These are phyloP conservation scores for Trochalopteron elliotii DNA, from an alignment of 2,113 vertebrate species.

Conservation along the genomic window DNA sequence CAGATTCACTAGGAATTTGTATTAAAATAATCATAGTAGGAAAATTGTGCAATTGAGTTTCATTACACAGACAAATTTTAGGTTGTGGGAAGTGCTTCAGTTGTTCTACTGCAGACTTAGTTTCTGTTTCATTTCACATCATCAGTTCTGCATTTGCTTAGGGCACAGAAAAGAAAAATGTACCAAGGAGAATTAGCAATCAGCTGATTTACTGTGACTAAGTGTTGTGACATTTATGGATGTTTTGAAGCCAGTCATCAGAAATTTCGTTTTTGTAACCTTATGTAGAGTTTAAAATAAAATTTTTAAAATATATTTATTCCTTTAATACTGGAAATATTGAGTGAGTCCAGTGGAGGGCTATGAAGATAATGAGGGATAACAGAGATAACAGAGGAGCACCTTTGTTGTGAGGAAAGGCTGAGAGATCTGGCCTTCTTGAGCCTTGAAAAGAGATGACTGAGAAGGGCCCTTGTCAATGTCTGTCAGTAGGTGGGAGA, in stretches of 20 bases:
- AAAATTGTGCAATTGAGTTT: not conserved
- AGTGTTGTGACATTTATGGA: not conserved
- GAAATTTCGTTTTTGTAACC: not conserved
- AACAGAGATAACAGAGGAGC: not conserved
- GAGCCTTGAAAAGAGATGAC: rapidly evolving
- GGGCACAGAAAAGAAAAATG: not conserved
- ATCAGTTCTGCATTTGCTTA: not conserved
- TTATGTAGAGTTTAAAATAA: not conserved
- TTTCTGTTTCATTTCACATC: not conserved
- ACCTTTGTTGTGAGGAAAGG: not conserved
- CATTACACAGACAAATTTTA: not conserved
- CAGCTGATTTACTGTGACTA: not conserved
- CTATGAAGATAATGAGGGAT: not conserved
- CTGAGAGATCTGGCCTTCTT: not conserved
- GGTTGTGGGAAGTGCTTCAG: not conserved
- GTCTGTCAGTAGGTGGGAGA: not conserved
- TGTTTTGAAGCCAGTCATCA: not conserved
- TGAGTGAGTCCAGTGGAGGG: rapidly evolving
- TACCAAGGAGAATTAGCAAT: not conserved
- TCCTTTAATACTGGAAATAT: not conserved
- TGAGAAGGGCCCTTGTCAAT: not conserved
- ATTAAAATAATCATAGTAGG: not conserved
- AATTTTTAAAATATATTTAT: not conserved
- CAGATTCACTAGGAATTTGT: not conserved
- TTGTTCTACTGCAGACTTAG: not conserved